Percentiles rank a stretch among this genome's conserved stretches.
These are phyloP conservation scores for Neolamprologus modestus DNA, from an alignment of 2,113 vertebrate species.

Conservation along the genomic window DNA sequence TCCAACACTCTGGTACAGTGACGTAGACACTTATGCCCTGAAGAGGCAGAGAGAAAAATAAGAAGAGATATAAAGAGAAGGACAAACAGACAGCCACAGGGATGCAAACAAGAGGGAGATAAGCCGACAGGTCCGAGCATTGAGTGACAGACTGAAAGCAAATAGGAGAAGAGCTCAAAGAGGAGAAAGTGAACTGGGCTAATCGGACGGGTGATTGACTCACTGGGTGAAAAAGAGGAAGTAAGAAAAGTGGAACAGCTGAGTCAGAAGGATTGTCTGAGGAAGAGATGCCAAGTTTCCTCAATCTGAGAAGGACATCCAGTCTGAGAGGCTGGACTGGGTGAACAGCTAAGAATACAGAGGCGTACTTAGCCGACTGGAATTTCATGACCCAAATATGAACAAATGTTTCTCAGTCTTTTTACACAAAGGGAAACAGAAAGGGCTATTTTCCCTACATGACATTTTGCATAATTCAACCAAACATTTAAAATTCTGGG, in stretches of 20 bases:
- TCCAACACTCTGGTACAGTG: conserved; percentile 82
- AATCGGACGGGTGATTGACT: conserved; percentile 68
- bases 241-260: conserved; percentile 15
- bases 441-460: neutral
- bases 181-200: conserved; percentile 69
- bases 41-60: neutral
- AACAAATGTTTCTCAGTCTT: neutral
- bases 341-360: neutral
- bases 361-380: neutral
- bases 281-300: conserved; percentile 10
- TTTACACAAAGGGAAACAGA: neutral
- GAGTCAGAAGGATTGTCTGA: conserved; percentile 32
- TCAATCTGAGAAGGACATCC: neutral
- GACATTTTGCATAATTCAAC: neutral
- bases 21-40: conserved; percentile 88
- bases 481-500: neutral
- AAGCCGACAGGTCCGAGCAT: neutral
- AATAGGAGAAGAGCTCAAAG: conserved; percentile 23
- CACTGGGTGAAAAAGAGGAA: conserved; percentile 58
- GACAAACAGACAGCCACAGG: neutral
- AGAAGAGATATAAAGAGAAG: neutral
- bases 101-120: neutral
- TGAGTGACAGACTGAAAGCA: conserved; percentile 21
- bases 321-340: conserved; percentile 4
- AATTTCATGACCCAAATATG: neutral